Base-by-base conservation (phyloP, 2,797 vertebrate species). In the Streptopelia turtur region DNA sequence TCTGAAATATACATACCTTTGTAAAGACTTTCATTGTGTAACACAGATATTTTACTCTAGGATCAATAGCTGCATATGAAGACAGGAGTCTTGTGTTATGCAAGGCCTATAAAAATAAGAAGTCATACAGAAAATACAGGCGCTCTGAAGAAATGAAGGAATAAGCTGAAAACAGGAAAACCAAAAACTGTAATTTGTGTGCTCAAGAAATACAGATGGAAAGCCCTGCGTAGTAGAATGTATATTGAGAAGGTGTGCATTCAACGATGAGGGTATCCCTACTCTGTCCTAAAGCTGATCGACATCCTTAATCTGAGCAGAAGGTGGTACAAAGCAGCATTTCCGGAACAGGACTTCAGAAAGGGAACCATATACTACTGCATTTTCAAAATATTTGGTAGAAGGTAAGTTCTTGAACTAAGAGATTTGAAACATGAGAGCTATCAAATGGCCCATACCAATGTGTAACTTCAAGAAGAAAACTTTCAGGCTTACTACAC, bases 1-100 rank as follows among this genome's bases (percentile, higher is more conserved):
- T 20, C 25, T 74, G 24, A 70, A 95, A 75, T 25, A 60, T 4
- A 93, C 87, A 96, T 70, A 99, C 99, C 97, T 99, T 99, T n/a
- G 99, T 98, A 93, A 99, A 99, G 89, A 99, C 99, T 97, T 99
- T 99, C 99, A 99, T 99, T 83, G 99, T 98, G n/a, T 99, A 99
- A 96, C 99, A 99, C 77, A 99, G 98, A 59, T 99, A 98, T 94
- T 99, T 99, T 91, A 99, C 99, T 97, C 99, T 98, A 52, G 97
- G 97, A 97, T 99, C 99, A 80, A 99, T 98, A 80, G 98, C 98
- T 86, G 99, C 99, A 50, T 99, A 99, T 6, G 98, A 98, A 65
- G 98, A 98, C 30, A 99, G 97, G 63, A 99, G 98, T 84, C 98
- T 97, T 47, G 99, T 99, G 96, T 99, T 99, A 98, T 99, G 99